Evolutionary conservation across 1,140 invertebrate species (phyloP), one percentile per base, ranked within the genome.

Genomic region (Drosophila ananassae): DNA sequence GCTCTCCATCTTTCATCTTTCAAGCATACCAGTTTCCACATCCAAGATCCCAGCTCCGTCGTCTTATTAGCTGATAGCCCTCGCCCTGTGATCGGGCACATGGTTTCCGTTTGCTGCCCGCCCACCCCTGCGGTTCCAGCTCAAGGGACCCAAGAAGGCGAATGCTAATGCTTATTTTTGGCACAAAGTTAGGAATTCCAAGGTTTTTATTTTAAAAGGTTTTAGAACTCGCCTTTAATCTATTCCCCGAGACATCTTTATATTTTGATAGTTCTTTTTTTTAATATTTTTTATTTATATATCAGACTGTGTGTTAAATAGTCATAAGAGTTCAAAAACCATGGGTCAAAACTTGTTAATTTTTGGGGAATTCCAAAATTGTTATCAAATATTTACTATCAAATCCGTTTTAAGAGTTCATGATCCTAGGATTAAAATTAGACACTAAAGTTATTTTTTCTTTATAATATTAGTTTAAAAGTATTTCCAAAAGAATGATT

Each of bases 81-180:
- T 56, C 55, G 61, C 60, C 72, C 58, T 24, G 57, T 64, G 68
- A 90, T 89, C 68, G 79, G 53, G 77, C 56, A 84, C 79, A 84
- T 81, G 64, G 79, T 55, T 89, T 89, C 77, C 83, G 83, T 71
- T 89, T 60, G 9, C 51, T 12, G 21, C 5, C 25, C 25, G 25
- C 25, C 37, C 59, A 55, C 66, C 58, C 50, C 72, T 59, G 63
- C 37, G 13, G 28, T 47, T 63, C 57, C 48, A 50, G 32, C n/a
- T 28, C 34, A 7, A 21, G 7, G 7, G 21, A 8, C 17, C 17
- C 2, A 22, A n/a, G n/a, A 17, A 47, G 24, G 21, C 21, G 9
- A 50, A 37, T 37, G 34, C 34, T n/a, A 37, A 37, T 37, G 3
- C 10, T 25, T 64, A 17, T 41, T 66, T 61, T 75, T 12, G 22